A percentile compares a stretch with the other conserved stretches of the same genome.
Conservation (phyloP, 37 sponge, comb jelly and placozoan species). For the Oscarella lobularis region DNA sequence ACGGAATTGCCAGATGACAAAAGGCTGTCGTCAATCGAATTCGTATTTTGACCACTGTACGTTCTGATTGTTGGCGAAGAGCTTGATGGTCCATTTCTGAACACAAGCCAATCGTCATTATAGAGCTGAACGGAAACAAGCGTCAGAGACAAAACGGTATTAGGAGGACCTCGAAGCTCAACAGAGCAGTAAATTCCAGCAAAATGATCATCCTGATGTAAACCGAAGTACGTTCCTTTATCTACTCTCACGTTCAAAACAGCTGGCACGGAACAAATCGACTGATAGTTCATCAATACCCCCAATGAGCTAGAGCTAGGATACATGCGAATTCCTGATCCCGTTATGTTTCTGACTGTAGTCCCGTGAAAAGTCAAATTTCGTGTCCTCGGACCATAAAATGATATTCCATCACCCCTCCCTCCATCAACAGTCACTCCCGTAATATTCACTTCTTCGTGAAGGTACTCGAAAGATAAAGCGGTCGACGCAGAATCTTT, state of each 20-base stretch:
- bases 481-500: neutral
- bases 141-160: neutral
- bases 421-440: neutral
- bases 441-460: neutral
- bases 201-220: neutral
- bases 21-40: neutral
- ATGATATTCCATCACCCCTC: neutral
- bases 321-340: neutral
- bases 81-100: neutral
- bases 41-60: neutral
- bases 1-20: neutral
- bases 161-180: neutral
- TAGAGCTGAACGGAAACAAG: neutral
- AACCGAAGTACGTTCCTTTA: neutral
- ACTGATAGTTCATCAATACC: neutral
- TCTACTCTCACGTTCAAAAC: neutral
- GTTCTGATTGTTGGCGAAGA: neutral
- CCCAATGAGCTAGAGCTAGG: neutral
- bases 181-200: neutral
- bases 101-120: neutral
- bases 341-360: neutral
- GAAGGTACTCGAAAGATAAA: neutral
- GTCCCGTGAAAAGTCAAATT: neutral
- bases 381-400: neutral
- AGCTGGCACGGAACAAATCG: neutral